phyloP scores from a whole-genome alignment of 2,797 vertebrate species.

The Falco columbarius region DNA sequence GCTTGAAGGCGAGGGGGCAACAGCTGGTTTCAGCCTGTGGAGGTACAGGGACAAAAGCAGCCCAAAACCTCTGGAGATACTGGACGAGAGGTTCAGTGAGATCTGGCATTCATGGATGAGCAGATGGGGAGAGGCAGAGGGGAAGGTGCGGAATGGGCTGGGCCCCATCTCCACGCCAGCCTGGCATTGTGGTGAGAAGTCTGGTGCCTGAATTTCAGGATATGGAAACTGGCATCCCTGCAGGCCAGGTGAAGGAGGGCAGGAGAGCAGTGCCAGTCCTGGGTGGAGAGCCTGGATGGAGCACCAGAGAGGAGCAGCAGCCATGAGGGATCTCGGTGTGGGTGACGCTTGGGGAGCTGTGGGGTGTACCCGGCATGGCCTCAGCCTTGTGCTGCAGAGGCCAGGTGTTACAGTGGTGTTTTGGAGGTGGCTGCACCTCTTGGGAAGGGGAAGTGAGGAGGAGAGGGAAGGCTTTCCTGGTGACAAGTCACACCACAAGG shows the following conservation, averaged over 20 bases:
- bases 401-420: neutral
- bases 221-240: neutral
- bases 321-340: fast-evolving
- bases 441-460: neutral
- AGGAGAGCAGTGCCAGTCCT: neutral
- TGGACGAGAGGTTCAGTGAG: neutral
- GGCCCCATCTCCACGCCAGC: fast-evolving
- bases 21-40: neutral
- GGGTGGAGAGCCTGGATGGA: neutral
- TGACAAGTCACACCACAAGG: fast-evolving
- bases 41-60: neutral
- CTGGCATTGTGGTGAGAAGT: neutral
- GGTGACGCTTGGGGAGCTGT: neutral
- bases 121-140: neutral
- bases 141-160: neutral
- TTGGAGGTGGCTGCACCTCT: neutral
- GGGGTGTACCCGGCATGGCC: fast-evolving
- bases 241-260: neutral
- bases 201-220: neutral
- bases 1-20: neutral
- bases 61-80: neutral
- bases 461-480: neutral
- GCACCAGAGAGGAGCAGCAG: neutral
- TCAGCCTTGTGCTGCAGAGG: neutral
- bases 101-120: neutral